These are phyloP conservation scores for Drosophila bifasciata DNA, from an alignment of 1,140 invertebrate species.

Conservation along the genomic window DNA sequence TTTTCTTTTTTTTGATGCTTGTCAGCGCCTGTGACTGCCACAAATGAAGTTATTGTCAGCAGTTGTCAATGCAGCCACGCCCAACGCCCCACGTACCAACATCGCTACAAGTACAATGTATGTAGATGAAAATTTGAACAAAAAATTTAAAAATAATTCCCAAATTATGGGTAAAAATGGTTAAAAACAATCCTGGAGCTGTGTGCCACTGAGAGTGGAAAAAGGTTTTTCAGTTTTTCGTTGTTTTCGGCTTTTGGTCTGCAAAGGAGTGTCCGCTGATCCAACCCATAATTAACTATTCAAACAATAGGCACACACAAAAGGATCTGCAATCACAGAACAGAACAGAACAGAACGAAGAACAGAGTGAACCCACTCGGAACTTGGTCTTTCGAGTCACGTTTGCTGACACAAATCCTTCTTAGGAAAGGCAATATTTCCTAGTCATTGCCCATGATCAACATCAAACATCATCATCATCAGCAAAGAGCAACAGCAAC, in stretches of 20 bases:
- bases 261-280: constrained; percentile 75
- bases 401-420: constrained; percentile 81
- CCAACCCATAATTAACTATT: constrained; percentile 82
- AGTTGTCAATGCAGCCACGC: constrained; percentile 76
- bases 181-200: constrained; percentile 50
- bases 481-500: constrained; percentile 39
- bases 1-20: constrained; percentile 24
- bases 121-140: constrained; percentile 55
- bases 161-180: constrained; percentile 77
- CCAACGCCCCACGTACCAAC: constrained; percentile 25
- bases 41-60: constrained; percentile 79
- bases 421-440: constrained; percentile 79
- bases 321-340: constrained; percentile 67
- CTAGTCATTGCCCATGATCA: constrained; percentile 73
- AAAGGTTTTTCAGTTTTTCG: constrained; percentile 18
- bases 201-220: constrained; percentile 34
- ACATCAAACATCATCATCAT: constrained; percentile 60
- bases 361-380: constrained; percentile 8
- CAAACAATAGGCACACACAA: constrained; percentile 76
- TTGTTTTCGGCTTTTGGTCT: constrained; percentile 37
- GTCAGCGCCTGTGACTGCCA: constrained; percentile 45
- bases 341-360: not conserved
- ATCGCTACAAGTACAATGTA: too few species aligned
- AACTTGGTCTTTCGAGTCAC: constrained; percentile 77
- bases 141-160: constrained; percentile 73